Evolutionary conservation across 2,113 vertebrate species (phyloP).

Genomic region (Seriola dumerili): DNA sequence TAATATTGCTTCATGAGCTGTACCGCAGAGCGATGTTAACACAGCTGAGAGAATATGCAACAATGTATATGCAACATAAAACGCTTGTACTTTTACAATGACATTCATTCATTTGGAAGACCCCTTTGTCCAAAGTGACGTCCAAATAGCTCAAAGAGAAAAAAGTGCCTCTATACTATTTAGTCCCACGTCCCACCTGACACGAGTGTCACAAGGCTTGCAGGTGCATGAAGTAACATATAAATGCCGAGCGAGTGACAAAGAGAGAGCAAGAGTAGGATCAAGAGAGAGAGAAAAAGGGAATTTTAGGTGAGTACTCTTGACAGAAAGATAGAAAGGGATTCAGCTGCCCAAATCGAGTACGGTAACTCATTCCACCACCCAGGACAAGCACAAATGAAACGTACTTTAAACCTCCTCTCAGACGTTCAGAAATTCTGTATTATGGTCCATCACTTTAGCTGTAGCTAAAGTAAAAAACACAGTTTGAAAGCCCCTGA

Average conservation of each 20-base stretch:
- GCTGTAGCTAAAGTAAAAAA: background rate
- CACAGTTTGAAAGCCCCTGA: background rate
- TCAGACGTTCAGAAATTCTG: background rate
- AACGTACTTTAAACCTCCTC: background rate
- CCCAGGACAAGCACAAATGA: constrained; percentile 10
- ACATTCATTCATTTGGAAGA: background rate
- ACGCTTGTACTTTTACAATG: background rate
- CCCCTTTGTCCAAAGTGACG: background rate
- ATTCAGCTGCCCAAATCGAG: background rate
- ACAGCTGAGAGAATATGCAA: background rate
- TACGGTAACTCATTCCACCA: background rate
- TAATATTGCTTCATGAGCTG: constrained; percentile 36
- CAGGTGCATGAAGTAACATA: background rate
- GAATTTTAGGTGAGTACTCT: background rate
- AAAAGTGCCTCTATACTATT: too few relatives aligned
- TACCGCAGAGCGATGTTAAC: background rate
- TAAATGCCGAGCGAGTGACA: background rate
- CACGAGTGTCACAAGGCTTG: background rate
- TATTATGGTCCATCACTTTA: background rate
- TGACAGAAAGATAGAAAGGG: background rate
- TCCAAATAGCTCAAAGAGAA: background rate
- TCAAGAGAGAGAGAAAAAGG: background rate
- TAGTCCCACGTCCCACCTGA: background rate
- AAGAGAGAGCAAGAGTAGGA: background rate
- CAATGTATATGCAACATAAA: background rate